Evolutionary conservation across 64 coral and sea anemone genomes (phyloP), one percentile per base, ranked within the genome.

Genomic region (Porites lutea): DNA sequence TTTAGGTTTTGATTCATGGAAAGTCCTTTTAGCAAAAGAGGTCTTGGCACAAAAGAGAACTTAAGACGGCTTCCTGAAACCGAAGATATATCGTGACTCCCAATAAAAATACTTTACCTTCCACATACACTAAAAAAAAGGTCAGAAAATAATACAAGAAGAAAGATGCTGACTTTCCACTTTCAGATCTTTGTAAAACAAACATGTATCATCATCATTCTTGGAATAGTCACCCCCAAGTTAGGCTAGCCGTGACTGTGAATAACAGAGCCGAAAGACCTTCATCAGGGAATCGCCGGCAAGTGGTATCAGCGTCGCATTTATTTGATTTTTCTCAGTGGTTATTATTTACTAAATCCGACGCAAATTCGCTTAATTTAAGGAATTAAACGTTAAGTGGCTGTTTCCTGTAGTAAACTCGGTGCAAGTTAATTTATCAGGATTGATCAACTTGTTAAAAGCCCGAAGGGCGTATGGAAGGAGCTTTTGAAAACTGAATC

Each of bases 331-430:
- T 14, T 13, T 43, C 12, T 44, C 51, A 19, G 47, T 76, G 47
- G 63, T 61, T 81, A 45, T 58, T 81, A 37, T 63, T 45, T 59
- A 81, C 58, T 47, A 81, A 18, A 62, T 46, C 22, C 58, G 23
- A 81, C 16, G 46, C 27, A 46, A 81, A 62, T 81, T 27, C 57
- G 55, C 55, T 81, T 61, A 47, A 81, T 46, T 81, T 81, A 61
- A 62, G 58, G 13, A 63, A 22, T 81, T 62, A 81, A 63, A 63
- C 58, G 55, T 81, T 81, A 81, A 61, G 57, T 81, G 57, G 3
- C 55, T 81, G 55, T 8, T 81, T 81, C 78, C 78, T 47, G 13
- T 46, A 45, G 63, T 62, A 63, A 81, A 55, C 2, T 37, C 27
- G 27, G 27, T 37, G 27, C 27, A 37, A 37, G 27, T 37, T 37